Base-by-base conservation (phyloP, 2,113 vertebrate genomes). In the Colossoma macropomum region DNA sequence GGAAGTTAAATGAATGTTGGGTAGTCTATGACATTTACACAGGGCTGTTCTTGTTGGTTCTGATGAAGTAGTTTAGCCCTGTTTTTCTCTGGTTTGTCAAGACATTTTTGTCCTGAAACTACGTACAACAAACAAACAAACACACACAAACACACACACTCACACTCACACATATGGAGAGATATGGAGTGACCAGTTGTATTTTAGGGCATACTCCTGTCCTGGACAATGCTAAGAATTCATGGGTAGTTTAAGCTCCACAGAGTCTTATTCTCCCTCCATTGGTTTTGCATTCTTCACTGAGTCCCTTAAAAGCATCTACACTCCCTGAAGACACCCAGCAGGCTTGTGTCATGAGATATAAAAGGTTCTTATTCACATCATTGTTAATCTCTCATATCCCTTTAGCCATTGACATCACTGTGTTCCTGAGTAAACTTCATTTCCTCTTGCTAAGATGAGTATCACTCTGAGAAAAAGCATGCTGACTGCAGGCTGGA, bases 211-310 rank as follows among this genome's bases (percentile, higher is more conserved):
- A 41, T 4, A 5, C 38, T 41, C 38, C 38, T 41, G 38, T 52
- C 13, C 54, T 21, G 28, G 48, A 87, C 83, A 85, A 85, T 80
- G 48, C 54, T 62, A 56, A 1, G 80, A 63, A 85, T 87, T 87
- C 83, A 85, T 41, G n/a, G 17, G 48, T 6, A 77, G 62, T 59
- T 30, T 10, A 19, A 54, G 68, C 56, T 16, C 32, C 38, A 16
- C 7, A 41, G 12, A 62, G 19, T 41, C 25, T 81, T 45, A 59
- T 81, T 38, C 34, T 38, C 34, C 7, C 34, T 38, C 34, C 34
- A 50, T 4, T 10, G 48, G 48, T 50, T 1, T 50, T 8, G 11
- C 10, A 4, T 15, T 13, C 9, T 1, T 13, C 4, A 8, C 1
- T 2, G 1, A 11, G 19, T 32, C 23, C 15, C n/a, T 54, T 38